phyloP scores from a whole-genome alignment of 2,888 invertebrate genomes.

The Agrilus biguttatus region DNA sequence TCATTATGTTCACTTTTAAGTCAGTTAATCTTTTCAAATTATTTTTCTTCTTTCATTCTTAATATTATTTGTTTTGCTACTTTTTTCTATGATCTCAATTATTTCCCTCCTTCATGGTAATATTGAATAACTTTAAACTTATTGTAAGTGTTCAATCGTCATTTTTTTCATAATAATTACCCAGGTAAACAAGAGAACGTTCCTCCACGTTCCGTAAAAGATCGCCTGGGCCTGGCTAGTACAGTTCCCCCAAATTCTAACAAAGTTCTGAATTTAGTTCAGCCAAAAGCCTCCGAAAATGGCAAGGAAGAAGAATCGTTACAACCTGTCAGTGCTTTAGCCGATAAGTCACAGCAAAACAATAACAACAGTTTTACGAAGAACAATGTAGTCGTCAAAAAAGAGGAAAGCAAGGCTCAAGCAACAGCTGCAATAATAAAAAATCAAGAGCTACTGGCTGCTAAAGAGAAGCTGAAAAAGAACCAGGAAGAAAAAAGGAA shows the following conservation, averaged over 20 bases:
- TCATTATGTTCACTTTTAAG: too few relatives aligned
- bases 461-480: slow-evolving; percentile 54
- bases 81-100: too few relatives aligned
- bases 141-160: too few relatives aligned
- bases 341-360: slow-evolving; percentile 3
- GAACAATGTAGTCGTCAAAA: slow-evolving; percentile 8
- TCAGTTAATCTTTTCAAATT: too few relatives aligned
- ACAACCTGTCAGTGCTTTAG: slow-evolving; percentile 4
- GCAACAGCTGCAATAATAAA: slow-evolving; percentile 36
- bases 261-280: slow-evolving; percentile 31
- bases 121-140: too few relatives aligned
- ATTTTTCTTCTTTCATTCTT: too few relatives aligned
- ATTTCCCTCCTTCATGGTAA: too few relatives aligned
- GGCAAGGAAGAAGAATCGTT: slow-evolving; percentile 14
- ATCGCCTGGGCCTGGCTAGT: slow-evolving; percentile 31
- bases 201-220: slow-evolving; percentile 33
- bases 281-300: slow-evolving; percentile 23
- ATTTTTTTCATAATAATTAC: too few relatives aligned
- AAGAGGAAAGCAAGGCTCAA: slow-evolving; percentile 27
- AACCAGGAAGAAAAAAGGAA: slow-evolving; percentile 62
- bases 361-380: slow-evolving; percentile 8
- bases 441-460: slow-evolving; percentile 41
- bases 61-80: too few relatives aligned
- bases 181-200: slow-evolving; percentile 48
- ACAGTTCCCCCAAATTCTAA: slow-evolving; percentile 26